A percentile compares a stretch with the other conserved stretches of the same genome.
Conservation (phyloP, 2,797 vertebrate species). For the Pteronotus mesoamericanus region DNA sequence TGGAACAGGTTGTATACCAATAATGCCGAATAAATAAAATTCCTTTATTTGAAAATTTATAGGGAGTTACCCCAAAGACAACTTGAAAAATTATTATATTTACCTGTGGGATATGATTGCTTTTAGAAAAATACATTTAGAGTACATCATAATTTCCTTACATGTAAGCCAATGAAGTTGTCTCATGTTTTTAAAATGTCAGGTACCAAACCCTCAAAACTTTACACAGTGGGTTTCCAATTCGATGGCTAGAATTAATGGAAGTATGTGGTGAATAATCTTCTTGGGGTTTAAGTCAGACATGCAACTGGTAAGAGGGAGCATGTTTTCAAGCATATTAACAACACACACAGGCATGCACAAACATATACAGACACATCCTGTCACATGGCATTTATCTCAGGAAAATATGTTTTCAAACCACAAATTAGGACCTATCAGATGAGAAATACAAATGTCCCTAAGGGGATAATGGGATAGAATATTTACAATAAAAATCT, state of each 20-base stretch:
- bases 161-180: background rate
- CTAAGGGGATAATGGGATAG: background rate
- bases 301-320: background rate
- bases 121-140: background rate
- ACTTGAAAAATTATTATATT: background rate
- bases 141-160: background rate
- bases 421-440: background rate
- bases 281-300: background rate
- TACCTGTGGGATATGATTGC: background rate
- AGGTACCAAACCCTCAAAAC: background rate
- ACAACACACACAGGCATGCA: background rate
- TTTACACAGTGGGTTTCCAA: background rate
- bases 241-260: background rate
- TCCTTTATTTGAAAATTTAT: background rate
- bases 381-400: background rate
- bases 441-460: background rate
- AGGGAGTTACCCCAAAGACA: background rate
- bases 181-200: background rate
- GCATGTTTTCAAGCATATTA: background rate
- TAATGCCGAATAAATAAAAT: background rate
- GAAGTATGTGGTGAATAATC: background rate
- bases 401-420: slow-evolving; percentile 12
- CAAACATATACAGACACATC: background rate
- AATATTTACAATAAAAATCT: background rate
- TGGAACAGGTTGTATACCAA: background rate